These are phyloP conservation scores for Apocheima hispidaria DNA, from an alignment of 2,888 invertebrate genomes.

Conservation along the genomic window DNA sequence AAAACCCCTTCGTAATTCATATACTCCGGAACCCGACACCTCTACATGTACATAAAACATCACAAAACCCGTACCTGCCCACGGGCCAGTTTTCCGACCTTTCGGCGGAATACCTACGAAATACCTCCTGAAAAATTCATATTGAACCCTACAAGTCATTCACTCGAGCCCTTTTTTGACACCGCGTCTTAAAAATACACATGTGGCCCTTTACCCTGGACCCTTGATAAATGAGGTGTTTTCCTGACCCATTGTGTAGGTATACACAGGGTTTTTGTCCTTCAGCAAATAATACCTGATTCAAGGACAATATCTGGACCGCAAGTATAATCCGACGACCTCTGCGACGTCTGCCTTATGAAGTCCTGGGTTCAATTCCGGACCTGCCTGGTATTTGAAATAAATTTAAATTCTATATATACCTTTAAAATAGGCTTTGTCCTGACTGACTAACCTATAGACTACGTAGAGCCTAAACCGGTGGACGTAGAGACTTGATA, in stretches of 20 bases:
- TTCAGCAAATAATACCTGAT: neutral
- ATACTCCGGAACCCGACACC: slow-evolving; percentile 2
- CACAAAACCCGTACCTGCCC: neutral
- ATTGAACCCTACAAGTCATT: slow-evolving; percentile 10
- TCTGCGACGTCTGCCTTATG: too few relatives aligned
- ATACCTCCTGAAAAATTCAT: slow-evolving; percentile 24
- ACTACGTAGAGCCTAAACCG: too few relatives aligned
- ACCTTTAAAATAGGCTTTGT: too few relatives aligned
- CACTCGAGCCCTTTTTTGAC: slow-evolving; percentile 20
- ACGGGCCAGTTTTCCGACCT: slow-evolving; percentile 11
- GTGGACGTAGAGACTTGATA: too few relatives aligned
- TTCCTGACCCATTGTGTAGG: neutral
- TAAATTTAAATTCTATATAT: too few relatives aligned
- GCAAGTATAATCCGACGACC: too few relatives aligned
- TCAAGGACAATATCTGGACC: too few relatives aligned
- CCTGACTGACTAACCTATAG: too few relatives aligned
- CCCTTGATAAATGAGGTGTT: slow-evolving; percentile 22
- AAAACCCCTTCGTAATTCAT: slow-evolving; percentile 1
- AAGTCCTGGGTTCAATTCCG: too few relatives aligned
- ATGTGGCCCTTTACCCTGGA: slow-evolving; percentile 12
- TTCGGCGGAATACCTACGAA: slow-evolving; percentile 1
- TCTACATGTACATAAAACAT: slow-evolving; percentile 11
- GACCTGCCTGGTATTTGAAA: too few relatives aligned
- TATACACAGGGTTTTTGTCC: neutral
- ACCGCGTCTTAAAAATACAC: slow-evolving; percentile 19